Percentiles rank a stretch among this genome's conserved stretches.
These are phyloP conservation scores for Hemiprocne comata DNA, from an alignment of 2,113 vertebrate species.

Conservation along the genomic window DNA sequence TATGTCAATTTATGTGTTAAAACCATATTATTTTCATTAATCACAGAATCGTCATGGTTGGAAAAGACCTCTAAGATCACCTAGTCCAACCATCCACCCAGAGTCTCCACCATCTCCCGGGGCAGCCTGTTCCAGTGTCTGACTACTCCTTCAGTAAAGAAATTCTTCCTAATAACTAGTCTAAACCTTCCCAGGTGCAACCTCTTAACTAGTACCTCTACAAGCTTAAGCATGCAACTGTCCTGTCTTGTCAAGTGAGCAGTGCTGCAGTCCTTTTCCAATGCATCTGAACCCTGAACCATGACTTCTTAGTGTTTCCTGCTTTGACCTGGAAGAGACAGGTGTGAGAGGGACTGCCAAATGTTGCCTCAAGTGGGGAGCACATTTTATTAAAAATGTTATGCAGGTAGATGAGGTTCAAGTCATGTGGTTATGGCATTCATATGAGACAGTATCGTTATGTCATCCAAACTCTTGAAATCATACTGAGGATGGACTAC, in stretches of 20 bases:
- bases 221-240: neutral
- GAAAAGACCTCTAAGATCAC: no score
- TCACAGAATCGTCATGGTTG: no score
- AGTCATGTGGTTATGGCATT: neutral
- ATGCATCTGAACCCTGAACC: neutral
- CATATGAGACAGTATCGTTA: neutral
- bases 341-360: neutral
- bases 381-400: neutral
- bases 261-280: neutral
- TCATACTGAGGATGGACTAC: neutral
- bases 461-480: neutral
- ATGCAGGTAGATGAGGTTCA: neutral
- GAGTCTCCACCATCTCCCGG: no score
- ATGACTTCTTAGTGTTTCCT: neutral
- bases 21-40: conserved; percentile 35
- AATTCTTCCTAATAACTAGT: no score
- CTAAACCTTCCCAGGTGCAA: no score
- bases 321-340: neutral
- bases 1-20: conserved; percentile 10
- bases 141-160: no score
- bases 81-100: no score
- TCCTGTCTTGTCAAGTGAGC: neutral
- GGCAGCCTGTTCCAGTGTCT: no score
- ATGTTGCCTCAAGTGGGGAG: neutral
- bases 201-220: neutral